These are phyloP conservation scores for Crotophaga sulcirostris DNA, from an alignment of 2,113 vertebrate species.

Conservation along the genomic window DNA sequence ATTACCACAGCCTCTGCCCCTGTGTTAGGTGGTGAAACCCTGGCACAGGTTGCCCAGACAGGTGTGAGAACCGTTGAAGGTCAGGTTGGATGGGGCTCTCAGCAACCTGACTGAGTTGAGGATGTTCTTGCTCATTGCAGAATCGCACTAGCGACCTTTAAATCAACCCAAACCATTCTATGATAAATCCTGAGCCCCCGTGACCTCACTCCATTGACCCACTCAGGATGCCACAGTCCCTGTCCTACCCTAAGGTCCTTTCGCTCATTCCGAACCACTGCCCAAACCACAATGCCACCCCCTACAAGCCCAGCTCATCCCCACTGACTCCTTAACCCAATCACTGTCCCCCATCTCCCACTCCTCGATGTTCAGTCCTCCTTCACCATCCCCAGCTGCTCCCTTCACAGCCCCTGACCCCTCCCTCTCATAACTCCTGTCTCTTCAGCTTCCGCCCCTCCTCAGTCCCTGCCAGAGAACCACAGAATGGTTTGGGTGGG, in stretches of 20 bases:
- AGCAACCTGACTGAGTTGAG: too few species aligned
- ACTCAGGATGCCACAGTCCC: fast-evolving
- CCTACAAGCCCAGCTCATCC: background rate
- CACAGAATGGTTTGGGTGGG: too few species aligned
- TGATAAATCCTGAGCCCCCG: too few species aligned
- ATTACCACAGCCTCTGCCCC: fast-evolving
- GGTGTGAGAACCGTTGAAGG: too few species aligned
- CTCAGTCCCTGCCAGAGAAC: background rate
- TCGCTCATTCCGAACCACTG: background rate
- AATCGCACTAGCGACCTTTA: too few species aligned
- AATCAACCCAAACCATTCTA: too few species aligned
- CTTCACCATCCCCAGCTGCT: background rate
- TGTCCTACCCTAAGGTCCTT: background rate
- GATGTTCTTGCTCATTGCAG: too few species aligned
- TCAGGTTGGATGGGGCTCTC: too few species aligned
- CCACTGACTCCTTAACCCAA: background rate
- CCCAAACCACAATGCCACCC: background rate
- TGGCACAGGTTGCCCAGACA: too few species aligned
- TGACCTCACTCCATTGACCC: too few species aligned
- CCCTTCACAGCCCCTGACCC: background rate
- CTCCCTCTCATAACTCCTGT: background rate
- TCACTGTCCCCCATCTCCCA: too few species aligned
- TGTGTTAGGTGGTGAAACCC: too few species aligned
- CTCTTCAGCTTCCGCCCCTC: background rate
- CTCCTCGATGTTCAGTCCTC: fast-evolving